Evolutionary conservation across 2,113 vertebrate genomes (phyloP).

Genomic region (Syrrhaptes paradoxus): DNA sequence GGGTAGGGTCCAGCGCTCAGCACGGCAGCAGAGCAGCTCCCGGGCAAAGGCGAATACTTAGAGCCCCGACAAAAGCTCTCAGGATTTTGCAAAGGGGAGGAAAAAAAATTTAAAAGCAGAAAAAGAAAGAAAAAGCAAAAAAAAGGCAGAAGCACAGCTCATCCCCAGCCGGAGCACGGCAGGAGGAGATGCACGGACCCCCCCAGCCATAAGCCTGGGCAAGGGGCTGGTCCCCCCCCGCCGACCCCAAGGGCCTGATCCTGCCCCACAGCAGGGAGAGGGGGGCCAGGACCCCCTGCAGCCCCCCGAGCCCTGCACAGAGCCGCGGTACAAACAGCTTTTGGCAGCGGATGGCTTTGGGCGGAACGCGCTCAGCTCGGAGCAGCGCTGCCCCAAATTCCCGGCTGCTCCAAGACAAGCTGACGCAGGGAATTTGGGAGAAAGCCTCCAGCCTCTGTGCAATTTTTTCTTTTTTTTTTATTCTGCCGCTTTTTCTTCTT

Average conservation of each 20-base stretch:
- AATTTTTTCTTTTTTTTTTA: neutral
- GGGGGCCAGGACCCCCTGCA: no score
- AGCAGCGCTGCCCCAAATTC: neutral
- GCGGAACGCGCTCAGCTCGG: neutral
- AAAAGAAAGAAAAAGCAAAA: no score
- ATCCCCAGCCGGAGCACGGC: neutral
- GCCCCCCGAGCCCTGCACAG: neutral
- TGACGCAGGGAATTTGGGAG: neutral
- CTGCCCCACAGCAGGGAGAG: no score
- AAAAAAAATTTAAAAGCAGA: neutral
- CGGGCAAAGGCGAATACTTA: no score
- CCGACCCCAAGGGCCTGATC: no score
- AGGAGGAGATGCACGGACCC: no score
- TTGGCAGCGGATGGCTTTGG: neutral
- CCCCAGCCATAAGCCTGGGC: no score
- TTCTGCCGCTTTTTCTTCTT: neutral
- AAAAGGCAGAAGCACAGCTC: neutral
- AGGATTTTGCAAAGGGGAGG: neutral
- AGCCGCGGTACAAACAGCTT: neutral
- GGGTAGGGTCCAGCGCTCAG: neutral
- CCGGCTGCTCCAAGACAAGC: neutral
- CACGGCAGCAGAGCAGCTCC: neutral
- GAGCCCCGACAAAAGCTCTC: accelerated
- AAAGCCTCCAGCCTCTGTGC: neutral
- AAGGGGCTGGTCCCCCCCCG: no score